These are phyloP conservation scores for Oryctes rhinoceros DNA, from an alignment of 1,140 invertebrate genomes.

Conservation along the genomic window DNA sequence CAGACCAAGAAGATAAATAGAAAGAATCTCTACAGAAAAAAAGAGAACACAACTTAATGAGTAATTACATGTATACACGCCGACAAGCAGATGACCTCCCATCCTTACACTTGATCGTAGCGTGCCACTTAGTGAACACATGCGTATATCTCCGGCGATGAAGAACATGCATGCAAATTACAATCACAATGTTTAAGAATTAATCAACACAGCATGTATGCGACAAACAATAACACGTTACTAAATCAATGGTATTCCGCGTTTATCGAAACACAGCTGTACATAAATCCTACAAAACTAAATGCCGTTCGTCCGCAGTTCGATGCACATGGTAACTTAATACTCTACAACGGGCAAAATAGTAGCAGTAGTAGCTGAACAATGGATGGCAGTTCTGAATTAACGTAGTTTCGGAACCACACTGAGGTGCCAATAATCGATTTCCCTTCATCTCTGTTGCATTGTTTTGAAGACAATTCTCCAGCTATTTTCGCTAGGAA, in stretches of 20 bases:
- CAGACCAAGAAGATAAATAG: too few species aligned
- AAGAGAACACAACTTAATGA: too few species aligned
- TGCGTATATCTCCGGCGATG: too few species aligned
- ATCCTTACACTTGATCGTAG: too few species aligned
- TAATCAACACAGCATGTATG: too few species aligned
- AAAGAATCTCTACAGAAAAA: too few species aligned
- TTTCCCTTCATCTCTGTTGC: slow-evolving; percentile 15
- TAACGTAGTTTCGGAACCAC: slow-evolving; percentile 5
- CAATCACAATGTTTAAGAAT: too few species aligned
- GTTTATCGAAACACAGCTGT: neutral
- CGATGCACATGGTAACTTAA: neutral
- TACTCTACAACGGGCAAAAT: neutral
- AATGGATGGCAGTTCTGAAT: neutral
- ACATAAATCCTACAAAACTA: neutral
- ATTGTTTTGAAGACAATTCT: slow-evolving; percentile 29
- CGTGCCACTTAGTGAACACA: too few species aligned
- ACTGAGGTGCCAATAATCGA: slow-evolving; percentile 17
- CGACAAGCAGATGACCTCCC: too few species aligned
- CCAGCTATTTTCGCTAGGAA: slow-evolving; percentile 19
- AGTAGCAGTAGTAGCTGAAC: neutral
- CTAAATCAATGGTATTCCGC: neutral
- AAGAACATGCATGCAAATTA: too few species aligned
- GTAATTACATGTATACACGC: too few species aligned
- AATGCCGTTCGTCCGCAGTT: neutral
- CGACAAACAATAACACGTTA: too few species aligned